These are phyloP conservation scores for Phyllostomus discolor DNA, from an alignment of 2,113 vertebrate species.

Conservation along the genomic window DNA sequence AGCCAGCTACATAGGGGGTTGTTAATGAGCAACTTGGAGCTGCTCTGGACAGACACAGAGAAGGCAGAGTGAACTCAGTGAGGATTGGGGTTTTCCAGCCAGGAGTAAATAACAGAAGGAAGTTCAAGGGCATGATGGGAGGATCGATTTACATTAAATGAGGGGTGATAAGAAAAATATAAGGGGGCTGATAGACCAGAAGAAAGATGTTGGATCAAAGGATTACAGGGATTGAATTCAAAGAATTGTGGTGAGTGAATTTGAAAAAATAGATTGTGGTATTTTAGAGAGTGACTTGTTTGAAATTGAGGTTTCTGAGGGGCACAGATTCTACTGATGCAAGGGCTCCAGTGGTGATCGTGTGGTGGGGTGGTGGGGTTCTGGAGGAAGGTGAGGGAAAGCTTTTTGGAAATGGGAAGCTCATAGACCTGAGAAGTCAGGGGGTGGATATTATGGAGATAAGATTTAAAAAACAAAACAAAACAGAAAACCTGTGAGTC, in stretches of 20 bases:
- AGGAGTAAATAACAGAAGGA: neutral
- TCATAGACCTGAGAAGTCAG: neutral
- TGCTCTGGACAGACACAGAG: neutral
- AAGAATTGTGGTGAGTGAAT: neutral
- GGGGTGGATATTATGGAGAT: neutral
- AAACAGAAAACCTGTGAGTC: neutral
- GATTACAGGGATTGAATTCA: neutral
- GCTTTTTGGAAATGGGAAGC: neutral
- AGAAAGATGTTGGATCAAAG: neutral
- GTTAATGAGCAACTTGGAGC: neutral
- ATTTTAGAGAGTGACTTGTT: neutral
- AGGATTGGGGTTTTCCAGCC: too few species aligned
- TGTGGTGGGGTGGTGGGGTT: fast-evolving
- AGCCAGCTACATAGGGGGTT: neutral
- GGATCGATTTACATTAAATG: neutral
- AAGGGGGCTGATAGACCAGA: neutral
- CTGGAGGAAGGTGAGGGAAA: neutral
- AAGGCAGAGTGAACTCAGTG: neutral
- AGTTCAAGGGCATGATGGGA: neutral
- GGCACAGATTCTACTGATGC: neutral
- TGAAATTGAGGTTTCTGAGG: neutral
- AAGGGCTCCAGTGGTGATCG: neutral
- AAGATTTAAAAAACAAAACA: neutral
- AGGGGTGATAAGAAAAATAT: neutral
- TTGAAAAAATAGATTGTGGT: neutral